Evolutionary conservation across 2,113 vertebrate genomes (phyloP).

Genomic region (human (Homo sapiens)): DNA sequence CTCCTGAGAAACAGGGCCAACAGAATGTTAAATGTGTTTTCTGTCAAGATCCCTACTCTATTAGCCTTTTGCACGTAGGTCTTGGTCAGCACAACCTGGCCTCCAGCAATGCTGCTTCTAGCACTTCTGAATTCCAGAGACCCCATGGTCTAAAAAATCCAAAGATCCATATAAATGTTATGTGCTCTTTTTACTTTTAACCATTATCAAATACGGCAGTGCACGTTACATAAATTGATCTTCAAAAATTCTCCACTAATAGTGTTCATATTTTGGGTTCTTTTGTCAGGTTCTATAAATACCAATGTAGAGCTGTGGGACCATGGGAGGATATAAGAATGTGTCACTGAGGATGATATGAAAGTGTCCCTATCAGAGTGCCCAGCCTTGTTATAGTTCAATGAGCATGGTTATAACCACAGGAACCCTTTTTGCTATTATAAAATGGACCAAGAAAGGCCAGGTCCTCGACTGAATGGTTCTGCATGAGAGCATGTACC

Average conservation of each 20-base stretch:
- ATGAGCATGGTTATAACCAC: rapidly evolving
- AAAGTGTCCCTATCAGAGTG: not conserved
- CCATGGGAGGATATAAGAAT: rapidly evolving
- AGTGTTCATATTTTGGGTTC: no score
- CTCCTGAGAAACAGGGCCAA: not conserved
- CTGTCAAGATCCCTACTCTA: rapidly evolving
- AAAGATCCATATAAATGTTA: not conserved
- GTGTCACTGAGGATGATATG: not conserved
- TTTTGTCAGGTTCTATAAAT: not conserved
- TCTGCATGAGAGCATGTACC: rapidly evolving
- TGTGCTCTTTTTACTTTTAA: no score
- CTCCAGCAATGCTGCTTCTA: no score
- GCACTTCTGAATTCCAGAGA: not conserved
- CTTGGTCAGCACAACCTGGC: not conserved
- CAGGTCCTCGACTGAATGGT: rapidly evolving
- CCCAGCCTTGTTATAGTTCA: rapidly evolving
- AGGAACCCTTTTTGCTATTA: not conserved
- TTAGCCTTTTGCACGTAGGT: rapidly evolving
- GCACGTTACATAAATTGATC: rapidly evolving
- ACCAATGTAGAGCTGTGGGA: rapidly evolving
- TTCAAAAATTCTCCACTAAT: not conserved
- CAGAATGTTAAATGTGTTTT: not conserved
- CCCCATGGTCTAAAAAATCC: not conserved
- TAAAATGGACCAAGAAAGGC: not conserved
- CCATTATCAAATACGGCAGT: rapidly evolving